Evolutionary conservation across 1,140 invertebrate genomes (phyloP).

Genomic region (Ostrea edulis): DNA sequence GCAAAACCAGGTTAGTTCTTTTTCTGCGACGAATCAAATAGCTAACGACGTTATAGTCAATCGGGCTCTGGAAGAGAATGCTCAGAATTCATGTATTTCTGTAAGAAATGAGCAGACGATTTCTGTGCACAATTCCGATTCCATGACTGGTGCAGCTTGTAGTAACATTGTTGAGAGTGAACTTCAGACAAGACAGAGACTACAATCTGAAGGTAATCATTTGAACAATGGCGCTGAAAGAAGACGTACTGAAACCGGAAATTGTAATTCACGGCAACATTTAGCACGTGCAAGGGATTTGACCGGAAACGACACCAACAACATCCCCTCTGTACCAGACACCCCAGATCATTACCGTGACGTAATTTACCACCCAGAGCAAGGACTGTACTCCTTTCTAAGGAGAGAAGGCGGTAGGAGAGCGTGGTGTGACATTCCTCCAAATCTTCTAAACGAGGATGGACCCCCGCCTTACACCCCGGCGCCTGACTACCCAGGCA

Average conservation of each 20-base stretch:
- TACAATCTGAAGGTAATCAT: not conserved
- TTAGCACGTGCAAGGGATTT: slow-evolving; percentile 8
- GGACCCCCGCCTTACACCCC: slow-evolving; percentile 55
- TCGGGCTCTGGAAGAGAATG: not conserved
- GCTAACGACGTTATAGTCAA: not conserved
- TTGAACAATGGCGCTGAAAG: not conserved
- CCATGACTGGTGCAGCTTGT: not conserved
- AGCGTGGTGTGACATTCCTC: slow-evolving; percentile 58
- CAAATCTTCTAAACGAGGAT: slow-evolving; percentile 53
- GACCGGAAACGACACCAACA: not conserved
- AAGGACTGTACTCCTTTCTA: slow-evolving; percentile 51
- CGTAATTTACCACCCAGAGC: slow-evolving; percentile 50
- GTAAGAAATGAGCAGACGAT: not conserved
- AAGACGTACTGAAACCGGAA: not conserved
- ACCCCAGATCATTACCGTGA: slow-evolving; percentile 19
- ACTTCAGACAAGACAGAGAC: not conserved
- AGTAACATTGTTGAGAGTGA: not conserved
- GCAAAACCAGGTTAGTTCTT: slow-evolving; percentile 52
- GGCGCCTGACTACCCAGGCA: slow-evolving; percentile 27
- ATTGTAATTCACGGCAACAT: not conserved
- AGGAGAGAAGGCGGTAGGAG: slow-evolving; percentile 44
- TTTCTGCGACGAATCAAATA: not conserved
- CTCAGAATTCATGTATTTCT: not conserved
- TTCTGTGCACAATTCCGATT: not conserved
- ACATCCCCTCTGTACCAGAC: not conserved